phyloP scores from a whole-genome alignment of 2,797 vertebrate species.

The Etheostoma nigrum region DNA sequence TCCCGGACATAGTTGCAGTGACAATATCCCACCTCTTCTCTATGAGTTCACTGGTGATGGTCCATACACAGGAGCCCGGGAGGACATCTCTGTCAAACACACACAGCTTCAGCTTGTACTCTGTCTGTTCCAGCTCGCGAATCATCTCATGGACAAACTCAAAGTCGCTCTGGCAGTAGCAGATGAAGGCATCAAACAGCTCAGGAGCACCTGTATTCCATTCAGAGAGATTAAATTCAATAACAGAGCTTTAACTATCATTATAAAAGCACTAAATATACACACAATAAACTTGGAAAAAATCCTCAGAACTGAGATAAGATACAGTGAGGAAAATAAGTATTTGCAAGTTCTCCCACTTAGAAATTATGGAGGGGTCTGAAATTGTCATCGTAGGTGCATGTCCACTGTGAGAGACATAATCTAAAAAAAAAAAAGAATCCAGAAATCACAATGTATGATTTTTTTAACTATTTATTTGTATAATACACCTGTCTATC shows the following conservation, averaged over 20 bases:
- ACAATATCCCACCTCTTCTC: constrained; percentile 87
- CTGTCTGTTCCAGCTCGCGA: constrained; percentile 91
- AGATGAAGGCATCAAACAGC: constrained; percentile 97
- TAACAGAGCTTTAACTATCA: background rate
- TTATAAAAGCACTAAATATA: background rate
- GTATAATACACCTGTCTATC: no score
- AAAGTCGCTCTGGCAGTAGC: constrained; percentile 94
- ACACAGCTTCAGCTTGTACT: constrained; percentile 92
- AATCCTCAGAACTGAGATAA: background rate
- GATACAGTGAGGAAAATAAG: no score
- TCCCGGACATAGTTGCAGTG: background rate
- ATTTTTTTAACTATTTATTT: no score
- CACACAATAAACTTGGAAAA: background rate
- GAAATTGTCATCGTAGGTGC: no score
- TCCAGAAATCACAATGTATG: no score
- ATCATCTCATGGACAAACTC: constrained; percentile 96
- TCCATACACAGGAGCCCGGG: constrained; percentile 95
- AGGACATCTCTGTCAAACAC: constrained; percentile 97
- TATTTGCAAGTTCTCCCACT: no score
- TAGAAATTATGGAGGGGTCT: no score
- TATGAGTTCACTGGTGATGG: constrained; percentile 96
- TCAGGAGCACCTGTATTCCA: constrained; percentile 85
- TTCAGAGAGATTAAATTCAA: background rate
- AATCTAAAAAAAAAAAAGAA: no score
- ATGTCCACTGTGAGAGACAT: no score